A percentile compares a stretch with the other conserved stretches of the same genome.
phyloP scores from a whole-genome alignment of 1,140 invertebrate genomes.

The Arion vulgaris region DNA sequence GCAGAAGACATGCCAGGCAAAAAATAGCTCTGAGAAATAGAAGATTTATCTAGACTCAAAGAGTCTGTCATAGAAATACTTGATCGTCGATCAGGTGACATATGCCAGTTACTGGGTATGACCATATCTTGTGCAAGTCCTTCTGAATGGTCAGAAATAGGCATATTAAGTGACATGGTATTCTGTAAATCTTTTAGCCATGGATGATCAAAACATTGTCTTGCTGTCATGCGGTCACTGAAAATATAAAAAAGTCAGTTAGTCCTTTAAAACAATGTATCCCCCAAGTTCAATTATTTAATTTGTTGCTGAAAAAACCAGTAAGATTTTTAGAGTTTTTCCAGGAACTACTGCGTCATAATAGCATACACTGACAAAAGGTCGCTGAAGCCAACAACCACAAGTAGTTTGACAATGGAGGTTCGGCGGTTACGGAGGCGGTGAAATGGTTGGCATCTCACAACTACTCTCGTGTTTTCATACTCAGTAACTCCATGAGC shows the following conservation, averaged over 20 bases:
- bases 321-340: no score
- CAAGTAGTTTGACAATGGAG: no score
- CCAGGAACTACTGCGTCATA: background rate
- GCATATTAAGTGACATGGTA: constrained; percentile 35
- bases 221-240: constrained; percentile 78
- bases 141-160: constrained; percentile 38
- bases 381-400: no score
- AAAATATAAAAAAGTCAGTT: no score
- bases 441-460: no score
- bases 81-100: constrained; percentile 32
- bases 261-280: no score
- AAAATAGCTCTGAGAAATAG: background rate
- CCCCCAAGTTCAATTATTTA: background rate
- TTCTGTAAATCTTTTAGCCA: constrained; percentile 72
- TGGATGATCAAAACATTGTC: constrained; percentile 78
- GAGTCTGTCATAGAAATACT: constrained; percentile 16
- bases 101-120: constrained; percentile 45
- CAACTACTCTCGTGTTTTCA: no score
- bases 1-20: background rate
- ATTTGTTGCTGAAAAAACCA: background rate
- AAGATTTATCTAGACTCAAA: background rate
- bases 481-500: no score
- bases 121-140: constrained; percentile 44
- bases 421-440: no score
- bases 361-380: no score